phyloP scores from a whole-genome alignment of 2,797 vertebrate genomes.

The Phaenicophaeus curvirostris region DNA sequence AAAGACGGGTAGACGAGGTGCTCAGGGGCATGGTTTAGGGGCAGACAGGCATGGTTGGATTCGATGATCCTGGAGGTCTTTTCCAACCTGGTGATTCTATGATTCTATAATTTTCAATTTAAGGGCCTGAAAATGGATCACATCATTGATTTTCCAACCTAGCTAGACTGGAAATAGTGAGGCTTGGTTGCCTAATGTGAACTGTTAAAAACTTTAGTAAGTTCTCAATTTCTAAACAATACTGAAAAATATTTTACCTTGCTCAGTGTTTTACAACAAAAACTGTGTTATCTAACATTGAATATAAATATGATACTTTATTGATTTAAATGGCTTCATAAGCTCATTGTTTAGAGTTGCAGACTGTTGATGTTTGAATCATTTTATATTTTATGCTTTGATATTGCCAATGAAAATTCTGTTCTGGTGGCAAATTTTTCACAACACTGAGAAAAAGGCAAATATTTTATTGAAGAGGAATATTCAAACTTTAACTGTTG shows the following conservation, averaged over 20 bases:
- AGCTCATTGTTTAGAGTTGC: not conserved
- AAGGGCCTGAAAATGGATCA: not conserved
- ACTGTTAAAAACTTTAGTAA: not conserved
- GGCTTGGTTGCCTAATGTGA: not conserved
- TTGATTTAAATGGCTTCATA: not conserved
- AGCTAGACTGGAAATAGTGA: not conserved
- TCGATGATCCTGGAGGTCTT: too few relatives aligned
- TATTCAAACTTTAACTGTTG: not conserved
- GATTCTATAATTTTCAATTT: not conserved
- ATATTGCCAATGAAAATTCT: not conserved
- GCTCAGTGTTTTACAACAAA: not conserved
- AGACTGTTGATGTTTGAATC: fast-evolving
- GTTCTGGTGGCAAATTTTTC: not conserved
- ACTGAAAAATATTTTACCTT: not conserved
- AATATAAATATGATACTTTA: not conserved
- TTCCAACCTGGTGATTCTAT: too few relatives aligned
- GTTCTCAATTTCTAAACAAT: too few relatives aligned
- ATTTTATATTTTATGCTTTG: not conserved
- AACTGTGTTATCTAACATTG: not conserved
- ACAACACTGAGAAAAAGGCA: not conserved
- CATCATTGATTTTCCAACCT: not conserved
- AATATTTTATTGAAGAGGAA: not conserved
- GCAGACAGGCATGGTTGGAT: too few relatives aligned
- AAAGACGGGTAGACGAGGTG: too few relatives aligned
- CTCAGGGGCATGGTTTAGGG: too few relatives aligned